Evolutionary conservation across 2,113 vertebrate species (phyloP).

Genomic region (Tenebrosternarchus preto): DNA sequence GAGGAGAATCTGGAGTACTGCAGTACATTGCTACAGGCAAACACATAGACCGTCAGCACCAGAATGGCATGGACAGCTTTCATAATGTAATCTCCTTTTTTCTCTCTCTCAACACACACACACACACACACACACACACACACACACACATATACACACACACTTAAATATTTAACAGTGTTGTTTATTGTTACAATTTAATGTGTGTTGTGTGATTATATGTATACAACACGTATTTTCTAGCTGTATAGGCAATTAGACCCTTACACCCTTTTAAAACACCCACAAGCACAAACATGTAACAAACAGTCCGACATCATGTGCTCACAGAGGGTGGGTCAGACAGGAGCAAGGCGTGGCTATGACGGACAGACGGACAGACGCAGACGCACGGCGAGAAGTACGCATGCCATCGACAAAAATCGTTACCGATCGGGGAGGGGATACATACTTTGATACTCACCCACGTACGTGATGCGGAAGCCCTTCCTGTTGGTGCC

Average conservation of each 20-base stretch:
- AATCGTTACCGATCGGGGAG: slow-evolving; percentile 59
- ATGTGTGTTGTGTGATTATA: neutral
- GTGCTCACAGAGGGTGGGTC: slow-evolving; percentile 21
- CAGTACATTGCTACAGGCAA: slow-evolving; percentile 86
- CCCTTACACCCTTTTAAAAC: neutral
- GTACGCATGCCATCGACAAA: slow-evolving; percentile 57
- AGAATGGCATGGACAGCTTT: neutral
- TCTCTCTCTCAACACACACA: too few relatives aligned
- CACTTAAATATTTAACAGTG: neutral
- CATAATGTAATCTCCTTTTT: too few relatives aligned
- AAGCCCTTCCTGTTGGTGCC: slow-evolving; percentile 95
- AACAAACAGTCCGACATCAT: slow-evolving; percentile 31
- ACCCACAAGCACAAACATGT: slow-evolving; percentile 11
- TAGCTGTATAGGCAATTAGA: neutral
- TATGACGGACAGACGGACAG: slow-evolving; percentile 37
- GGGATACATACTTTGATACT: slow-evolving; percentile 83
- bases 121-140: neutral
- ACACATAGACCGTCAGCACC: neutral
- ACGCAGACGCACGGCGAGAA: slow-evolving; percentile 26
- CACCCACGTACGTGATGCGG: slow-evolving; percentile 96
- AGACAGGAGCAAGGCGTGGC: slow-evolving; percentile 10
- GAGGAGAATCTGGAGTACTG: slow-evolving; percentile 94
- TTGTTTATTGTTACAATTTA: neutral
- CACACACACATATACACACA: neutral
- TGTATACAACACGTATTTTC: neutral